Evolutionary conservation across 2,888 invertebrate species (phyloP).

Genomic region (Sericinus montela): DNA sequence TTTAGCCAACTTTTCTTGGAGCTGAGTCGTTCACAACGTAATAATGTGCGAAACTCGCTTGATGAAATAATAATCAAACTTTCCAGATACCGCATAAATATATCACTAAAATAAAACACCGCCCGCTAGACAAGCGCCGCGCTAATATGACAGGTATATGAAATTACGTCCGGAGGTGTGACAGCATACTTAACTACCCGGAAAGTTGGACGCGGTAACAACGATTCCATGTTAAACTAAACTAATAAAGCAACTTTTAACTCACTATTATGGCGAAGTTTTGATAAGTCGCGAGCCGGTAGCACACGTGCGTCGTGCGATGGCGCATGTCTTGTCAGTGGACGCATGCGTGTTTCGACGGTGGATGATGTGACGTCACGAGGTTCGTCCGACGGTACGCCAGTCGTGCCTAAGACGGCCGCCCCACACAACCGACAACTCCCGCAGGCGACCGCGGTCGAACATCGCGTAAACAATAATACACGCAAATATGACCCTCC

Average conservation of each 20-base stretch:
- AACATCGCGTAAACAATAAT: conserved; percentile 52
- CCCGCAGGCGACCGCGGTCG: conserved; percentile 33
- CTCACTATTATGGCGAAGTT: conserved; percentile 28
- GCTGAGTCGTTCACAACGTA: neutral
- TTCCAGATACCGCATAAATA: neutral
- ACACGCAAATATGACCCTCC: conserved; percentile 50
- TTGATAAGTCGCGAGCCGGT: conserved; percentile 37
- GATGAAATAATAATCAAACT: neutral
- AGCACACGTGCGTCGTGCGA: conserved; percentile 33
- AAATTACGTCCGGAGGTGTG: conserved; percentile 18
- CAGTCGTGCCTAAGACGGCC: conserved; percentile 36
- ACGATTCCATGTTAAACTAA: conserved; percentile 27
- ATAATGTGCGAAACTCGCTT: neutral
- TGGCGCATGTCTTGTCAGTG: conserved; percentile 21
- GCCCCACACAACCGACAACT: conserved; percentile 24
- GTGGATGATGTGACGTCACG: conserved; percentile 26
- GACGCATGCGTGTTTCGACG: conserved; percentile 25
- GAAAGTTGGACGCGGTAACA: conserved; percentile 20
- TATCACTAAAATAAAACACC: neutral
- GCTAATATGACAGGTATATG: conserved; percentile 18
- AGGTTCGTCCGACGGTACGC: conserved; percentile 22
- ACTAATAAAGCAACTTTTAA: conserved; percentile 37
- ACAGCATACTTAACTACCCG: conserved; percentile 16
- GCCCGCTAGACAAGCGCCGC: neutral
- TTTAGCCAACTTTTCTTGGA: neutral